Conservation (phyloP, 2,888 invertebrate genomes). For the Agriopis aurantiaria region DNA sequence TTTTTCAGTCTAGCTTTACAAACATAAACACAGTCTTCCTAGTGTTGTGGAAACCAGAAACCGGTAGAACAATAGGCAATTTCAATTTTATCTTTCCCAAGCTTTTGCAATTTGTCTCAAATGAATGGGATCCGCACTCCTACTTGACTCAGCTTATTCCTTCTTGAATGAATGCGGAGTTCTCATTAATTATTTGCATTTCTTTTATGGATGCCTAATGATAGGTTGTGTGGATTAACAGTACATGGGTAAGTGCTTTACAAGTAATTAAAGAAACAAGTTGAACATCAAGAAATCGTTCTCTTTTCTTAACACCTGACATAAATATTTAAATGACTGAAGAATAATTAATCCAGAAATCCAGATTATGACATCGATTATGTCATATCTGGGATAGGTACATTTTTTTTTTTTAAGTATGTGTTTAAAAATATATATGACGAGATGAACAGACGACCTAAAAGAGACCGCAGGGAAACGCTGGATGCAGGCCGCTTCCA, state of each 20-base stretch:
- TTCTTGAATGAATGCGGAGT: slow-evolving; percentile 39
- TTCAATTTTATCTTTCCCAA: slow-evolving; percentile 64
- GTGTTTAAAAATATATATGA: too few species aligned
- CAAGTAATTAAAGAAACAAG: neutral
- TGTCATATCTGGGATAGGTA: too few species aligned
- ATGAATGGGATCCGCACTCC: slow-evolving; percentile 58
- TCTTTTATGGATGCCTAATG: slow-evolving; percentile 33
- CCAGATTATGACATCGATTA: too few species aligned
- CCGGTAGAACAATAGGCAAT: slow-evolving; percentile 60
- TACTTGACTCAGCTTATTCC: slow-evolving; percentile 54
- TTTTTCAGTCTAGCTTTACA: slow-evolving; percentile 45
- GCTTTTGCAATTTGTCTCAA: slow-evolving; percentile 65
- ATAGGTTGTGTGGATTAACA: slow-evolving; percentile 20
- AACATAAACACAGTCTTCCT: slow-evolving; percentile 57
- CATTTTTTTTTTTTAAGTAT: too few species aligned
- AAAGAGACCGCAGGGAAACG: too few species aligned
- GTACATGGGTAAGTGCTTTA: neutral
- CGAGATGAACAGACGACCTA: too few species aligned
- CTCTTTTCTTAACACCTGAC: neutral
- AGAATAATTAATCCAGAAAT: too few species aligned
- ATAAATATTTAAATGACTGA: neutral
- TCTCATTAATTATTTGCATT: slow-evolving; percentile 35
- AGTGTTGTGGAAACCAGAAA: slow-evolving; percentile 70
- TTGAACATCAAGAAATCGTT: neutral
- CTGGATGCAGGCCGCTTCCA: too few species aligned